Evolutionary conservation across 2,113 vertebrate genomes (phyloP), one percentile per base, ranked within the genome.

Genomic region (Myocastor coypus): DNA sequence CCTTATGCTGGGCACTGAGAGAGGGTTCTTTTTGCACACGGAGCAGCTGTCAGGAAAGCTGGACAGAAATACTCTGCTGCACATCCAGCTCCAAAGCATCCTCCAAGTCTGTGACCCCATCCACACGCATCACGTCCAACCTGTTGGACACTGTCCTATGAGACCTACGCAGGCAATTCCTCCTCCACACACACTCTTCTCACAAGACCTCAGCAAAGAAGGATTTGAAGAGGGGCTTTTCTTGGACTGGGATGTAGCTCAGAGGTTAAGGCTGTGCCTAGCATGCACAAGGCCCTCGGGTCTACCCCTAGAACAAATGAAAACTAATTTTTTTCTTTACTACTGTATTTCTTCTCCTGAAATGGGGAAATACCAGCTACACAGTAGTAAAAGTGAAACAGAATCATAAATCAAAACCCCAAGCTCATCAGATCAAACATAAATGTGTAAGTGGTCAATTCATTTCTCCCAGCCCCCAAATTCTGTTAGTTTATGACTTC

Each of bases 321-420:
- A 75, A 64, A 46, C 0, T 46, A 46, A 40, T 2, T 16, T 26
- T 77, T 75, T 42, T 77, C 26, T 77, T 77, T 7, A 46, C 20
- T n/a, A 77, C 10, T 10, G 52, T 10, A 87, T 63, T 90, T 92
- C 86, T 28, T 91, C 61, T 5, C 37, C 34, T 77, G 13, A 59
- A 77, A 89, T 32, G 30, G 4, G 4, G 11, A 34, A 75, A 83
- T 24, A 22, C 4, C 63, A 80, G n/a, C 26, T 40, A 42, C 22
- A 22, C 87, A 61, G 52, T 2, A 4, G 14, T 1, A 5, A 8
- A 40, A 16, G 69, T 9, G 4, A 69, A 40, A 80, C 50, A 46
- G 95, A 92, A 92, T n/a, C 75, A 69, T 32, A 83, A 92, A 40
- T 75, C 73, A 40, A 94, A 91, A 46, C 68, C 57, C 3, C 57